These are phyloP conservation scores for Leptinotarsa texana DNA, from an alignment of 1,140 invertebrate species.

Conservation along the genomic window DNA sequence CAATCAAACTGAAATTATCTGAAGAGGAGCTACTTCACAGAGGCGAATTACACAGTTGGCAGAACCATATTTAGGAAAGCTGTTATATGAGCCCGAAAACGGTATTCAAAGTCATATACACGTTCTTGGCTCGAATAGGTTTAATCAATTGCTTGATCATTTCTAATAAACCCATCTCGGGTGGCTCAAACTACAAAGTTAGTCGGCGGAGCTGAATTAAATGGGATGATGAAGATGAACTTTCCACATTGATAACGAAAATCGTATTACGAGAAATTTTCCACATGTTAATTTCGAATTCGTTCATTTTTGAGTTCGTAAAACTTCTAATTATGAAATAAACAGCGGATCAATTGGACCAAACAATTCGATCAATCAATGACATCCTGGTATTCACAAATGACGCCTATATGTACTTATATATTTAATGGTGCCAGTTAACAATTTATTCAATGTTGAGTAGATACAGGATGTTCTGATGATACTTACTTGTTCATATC, in stretches of 20 bases:
- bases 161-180: constrained; percentile 32
- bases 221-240: constrained; percentile 30
- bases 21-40: constrained; percentile 13
- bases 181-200: constrained; percentile 27
- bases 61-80: constrained; percentile 36
- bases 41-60: constrained; percentile 33
- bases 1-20: constrained; percentile 17
- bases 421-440: too few relatives aligned
- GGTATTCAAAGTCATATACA: constrained; percentile 31
- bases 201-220: constrained; percentile 34
- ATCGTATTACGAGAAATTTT: not conserved
- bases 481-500: too few relatives aligned
- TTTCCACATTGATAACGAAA: not conserved
- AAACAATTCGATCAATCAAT: too few relatives aligned
- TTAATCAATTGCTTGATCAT: constrained; percentile 41
- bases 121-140: constrained; percentile 36
- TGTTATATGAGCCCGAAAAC: constrained; percentile 34
- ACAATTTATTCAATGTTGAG: too few relatives aligned
- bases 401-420: too few relatives aligned
- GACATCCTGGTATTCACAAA: too few relatives aligned
- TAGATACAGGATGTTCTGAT: too few relatives aligned
- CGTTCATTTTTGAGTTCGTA: not conserved
- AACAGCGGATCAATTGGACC: too few relatives aligned
- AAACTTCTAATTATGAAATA: too few relatives aligned
- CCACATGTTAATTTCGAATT: not conserved